phyloP scores from a whole-genome alignment of 2,888 invertebrate genomes.

The Yponomeuta plumbellus region DNA sequence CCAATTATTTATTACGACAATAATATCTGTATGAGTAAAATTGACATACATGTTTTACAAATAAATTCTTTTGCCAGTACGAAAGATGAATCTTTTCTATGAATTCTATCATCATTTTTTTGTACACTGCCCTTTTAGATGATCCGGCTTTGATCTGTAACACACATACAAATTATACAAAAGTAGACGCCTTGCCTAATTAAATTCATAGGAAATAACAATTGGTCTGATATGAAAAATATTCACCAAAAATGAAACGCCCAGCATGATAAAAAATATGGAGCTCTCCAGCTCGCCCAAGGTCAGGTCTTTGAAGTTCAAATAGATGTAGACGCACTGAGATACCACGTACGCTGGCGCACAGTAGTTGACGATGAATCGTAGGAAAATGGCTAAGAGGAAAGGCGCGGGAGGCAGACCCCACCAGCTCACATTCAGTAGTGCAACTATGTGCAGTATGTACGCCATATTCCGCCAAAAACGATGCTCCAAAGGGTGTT shows the following conservation, averaged over 20 bases:
- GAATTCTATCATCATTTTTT: slow-evolving; percentile 29
- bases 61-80: slow-evolving; percentile 24
- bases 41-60: slow-evolving; percentile 21
- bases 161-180: not conserved
- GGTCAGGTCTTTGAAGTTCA: not conserved
- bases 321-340: not conserved
- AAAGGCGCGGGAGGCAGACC: not conserved
- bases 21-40: not conserved
- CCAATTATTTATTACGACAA: not conserved
- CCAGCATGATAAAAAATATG: not conserved
- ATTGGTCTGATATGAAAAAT: not conserved
- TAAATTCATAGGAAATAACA: too few species aligned
- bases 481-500: not conserved
- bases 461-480: not conserved
- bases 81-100: slow-evolving; percentile 32
- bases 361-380: not conserved
- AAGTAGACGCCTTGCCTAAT: not conserved
- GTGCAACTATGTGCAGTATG: not conserved
- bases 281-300: not conserved
- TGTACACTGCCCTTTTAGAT: slow-evolving; percentile 20
- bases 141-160: not conserved
- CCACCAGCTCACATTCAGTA: not conserved
- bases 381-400: not conserved
- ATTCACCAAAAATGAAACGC: not conserved
- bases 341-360: not conserved